A percentile compares a stretch with the other conserved stretches of the same genome.
phyloP scores from a whole-genome alignment of 1,140 invertebrate genomes.

The Platyscapa corneri region DNA sequence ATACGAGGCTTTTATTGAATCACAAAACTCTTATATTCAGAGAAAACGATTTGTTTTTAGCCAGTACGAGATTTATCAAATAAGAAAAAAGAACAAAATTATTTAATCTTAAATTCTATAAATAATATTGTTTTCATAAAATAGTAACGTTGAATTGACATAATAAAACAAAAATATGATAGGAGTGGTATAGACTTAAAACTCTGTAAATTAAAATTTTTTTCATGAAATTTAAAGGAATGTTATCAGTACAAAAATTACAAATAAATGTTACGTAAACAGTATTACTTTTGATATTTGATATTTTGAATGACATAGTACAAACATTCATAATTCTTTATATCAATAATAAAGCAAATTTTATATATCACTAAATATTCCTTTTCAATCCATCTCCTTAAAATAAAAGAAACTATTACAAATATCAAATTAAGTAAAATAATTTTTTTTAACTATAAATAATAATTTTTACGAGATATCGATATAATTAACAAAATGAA shows the following conservation, averaged over 20 bases:
- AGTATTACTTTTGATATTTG: constrained; percentile 36
- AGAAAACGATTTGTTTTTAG: constrained; percentile 28
- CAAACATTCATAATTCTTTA: constrained; percentile 30
- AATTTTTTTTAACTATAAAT: constrained; percentile 5
- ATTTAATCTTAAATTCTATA: background rate
- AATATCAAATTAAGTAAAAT: background rate
- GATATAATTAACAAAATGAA: constrained; percentile 13
- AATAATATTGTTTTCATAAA: background rate
- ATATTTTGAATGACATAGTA: constrained; percentile 22
- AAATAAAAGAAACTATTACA: constrained; percentile 8
- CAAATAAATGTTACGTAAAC: constrained; percentile 22
- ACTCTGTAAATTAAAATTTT: constrained; percentile 5
- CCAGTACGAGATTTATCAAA: constrained; percentile 3
- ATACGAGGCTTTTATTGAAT: constrained; percentile 40
- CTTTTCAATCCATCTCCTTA: constrained; percentile 29
- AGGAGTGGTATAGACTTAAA: background rate
- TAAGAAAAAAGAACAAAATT: background rate
- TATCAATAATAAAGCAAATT: constrained; percentile 26
- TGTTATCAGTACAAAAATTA: constrained; percentile 38
- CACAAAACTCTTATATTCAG: constrained; percentile 47
- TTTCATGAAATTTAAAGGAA: constrained; percentile 31
- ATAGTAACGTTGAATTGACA: background rate
- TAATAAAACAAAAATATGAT: background rate
- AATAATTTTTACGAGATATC: constrained; percentile 21
- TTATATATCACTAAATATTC: constrained; percentile 6